A percentile compares a stretch with the other conserved stretches of the same genome.
phyloP scores from a whole-genome alignment of 2,888 invertebrate genomes.

The Spodoptera picta region DNA sequence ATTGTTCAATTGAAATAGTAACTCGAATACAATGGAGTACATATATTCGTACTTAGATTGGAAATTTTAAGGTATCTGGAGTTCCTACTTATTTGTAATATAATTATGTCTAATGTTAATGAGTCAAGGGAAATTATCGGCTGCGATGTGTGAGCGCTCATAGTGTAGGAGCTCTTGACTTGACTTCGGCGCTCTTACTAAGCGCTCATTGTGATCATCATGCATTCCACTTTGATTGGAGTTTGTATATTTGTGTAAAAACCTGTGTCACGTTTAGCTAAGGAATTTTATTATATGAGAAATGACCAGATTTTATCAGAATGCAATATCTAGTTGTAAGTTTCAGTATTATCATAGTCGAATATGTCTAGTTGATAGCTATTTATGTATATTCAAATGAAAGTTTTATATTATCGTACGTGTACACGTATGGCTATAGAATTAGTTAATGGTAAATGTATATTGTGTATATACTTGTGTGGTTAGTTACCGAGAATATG shows the following conservation, averaged over 20 bases:
- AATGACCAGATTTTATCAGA: slow-evolving; percentile 88
- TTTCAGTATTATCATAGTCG: slow-evolving; percentile 86
- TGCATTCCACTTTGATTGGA: slow-evolving; percentile 74
- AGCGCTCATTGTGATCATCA: slow-evolving; percentile 54
- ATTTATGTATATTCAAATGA: slow-evolving; percentile 83
- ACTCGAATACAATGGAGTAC: slow-evolving; percentile 79
- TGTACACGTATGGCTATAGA: slow-evolving; percentile 59
- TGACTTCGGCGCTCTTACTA: slow-evolving; percentile 3
- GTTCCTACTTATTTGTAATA: slow-evolving; percentile 82
- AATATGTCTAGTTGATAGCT: slow-evolving; percentile 80
- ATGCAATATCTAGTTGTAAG: slow-evolving; percentile 87
- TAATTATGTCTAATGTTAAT: slow-evolving; percentile 59
- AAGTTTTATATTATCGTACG: slow-evolving; percentile 75
- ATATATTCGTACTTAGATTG: slow-evolving; percentile 57
- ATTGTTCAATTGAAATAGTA: slow-evolving; percentile 64
- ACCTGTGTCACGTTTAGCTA: slow-evolving; percentile 73
- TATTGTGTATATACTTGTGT: slow-evolving; percentile 78
- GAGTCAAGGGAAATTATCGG: slow-evolving; percentile 43
- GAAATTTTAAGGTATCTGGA: slow-evolving; percentile 76
- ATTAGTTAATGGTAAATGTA: slow-evolving; percentile 66
- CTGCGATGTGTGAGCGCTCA: slow-evolving; percentile 26
- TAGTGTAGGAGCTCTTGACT: background rate
- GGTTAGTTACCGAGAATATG: slow-evolving; percentile 60
- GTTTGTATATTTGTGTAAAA: slow-evolving; percentile 84
- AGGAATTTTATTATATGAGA: slow-evolving; percentile 79